Percentiles rank a stretch among this genome's conserved stretches.
phyloP scores from a whole-genome alignment of 1,140 invertebrate species.

The Melanaphis sacchari region DNA sequence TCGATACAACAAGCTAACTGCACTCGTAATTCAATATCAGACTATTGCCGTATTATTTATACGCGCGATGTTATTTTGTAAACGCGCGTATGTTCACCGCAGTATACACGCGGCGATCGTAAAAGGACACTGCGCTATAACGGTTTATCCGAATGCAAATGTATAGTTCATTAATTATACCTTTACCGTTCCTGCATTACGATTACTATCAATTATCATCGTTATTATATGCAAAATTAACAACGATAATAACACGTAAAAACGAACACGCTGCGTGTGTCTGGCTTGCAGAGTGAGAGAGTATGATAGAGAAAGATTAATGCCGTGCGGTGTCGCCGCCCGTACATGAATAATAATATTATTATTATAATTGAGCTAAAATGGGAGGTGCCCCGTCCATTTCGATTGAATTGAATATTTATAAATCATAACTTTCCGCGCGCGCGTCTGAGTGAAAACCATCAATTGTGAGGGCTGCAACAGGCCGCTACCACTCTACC shows the following conservation, averaged over 20 bases:
- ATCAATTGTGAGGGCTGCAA: background rate
- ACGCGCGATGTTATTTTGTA: background rate
- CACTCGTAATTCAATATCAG: background rate
- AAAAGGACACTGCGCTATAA: slow-evolving; percentile 32
- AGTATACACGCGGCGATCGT: background rate
- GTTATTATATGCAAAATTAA: background rate
- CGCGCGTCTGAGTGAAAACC: background rate
- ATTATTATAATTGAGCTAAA: slow-evolving; percentile 1
- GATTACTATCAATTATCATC: slow-evolving; percentile 40
- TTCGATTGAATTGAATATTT: background rate
- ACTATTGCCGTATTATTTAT: background rate
- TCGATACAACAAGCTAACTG: background rate
- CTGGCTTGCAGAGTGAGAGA: background rate
- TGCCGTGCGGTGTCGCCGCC: background rate
- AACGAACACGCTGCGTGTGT: slow-evolving; percentile 1
- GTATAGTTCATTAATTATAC: slow-evolving; percentile 31
- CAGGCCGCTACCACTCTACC: background rate
- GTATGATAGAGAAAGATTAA: background rate
- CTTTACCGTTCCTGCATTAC: background rate
- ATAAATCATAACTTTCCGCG: slow-evolving; percentile 28
- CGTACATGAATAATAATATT: background rate
- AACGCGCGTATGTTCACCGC: background rate
- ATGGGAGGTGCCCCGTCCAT: slow-evolving; percentile 1
- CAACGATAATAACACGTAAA: slow-evolving; percentile 24
- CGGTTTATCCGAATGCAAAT: slow-evolving; percentile 35